Conservation (phyloP, 2,113 vertebrate genomes). For the Octodon degus region DNA sequence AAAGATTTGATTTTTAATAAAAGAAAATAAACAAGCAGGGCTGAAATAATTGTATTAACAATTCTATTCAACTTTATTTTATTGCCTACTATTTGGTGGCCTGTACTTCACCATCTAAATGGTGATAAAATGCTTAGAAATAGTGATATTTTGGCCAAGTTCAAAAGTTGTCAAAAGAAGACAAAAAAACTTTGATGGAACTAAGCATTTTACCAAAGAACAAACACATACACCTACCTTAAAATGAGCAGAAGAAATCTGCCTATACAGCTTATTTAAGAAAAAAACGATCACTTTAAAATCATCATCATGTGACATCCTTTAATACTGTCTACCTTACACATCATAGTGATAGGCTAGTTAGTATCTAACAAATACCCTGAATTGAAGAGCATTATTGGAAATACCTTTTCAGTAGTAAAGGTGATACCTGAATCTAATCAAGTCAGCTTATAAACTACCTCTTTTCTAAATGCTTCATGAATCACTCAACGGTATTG, state of each 20-base stretch:
- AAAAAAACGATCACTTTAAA: not conserved
- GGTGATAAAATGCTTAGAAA: not conserved
- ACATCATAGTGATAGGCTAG: not conserved
- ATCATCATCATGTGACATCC: slow-evolving; percentile 40
- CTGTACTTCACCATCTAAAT: not conserved
- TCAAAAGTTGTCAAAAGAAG: slow-evolving; percentile 51
- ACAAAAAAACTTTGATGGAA: slow-evolving; percentile 2
- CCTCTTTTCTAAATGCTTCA: slow-evolving; percentile 46
- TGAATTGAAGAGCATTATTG: slow-evolving; percentile 11
- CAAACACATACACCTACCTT: not conserved
- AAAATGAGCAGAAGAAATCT: not conserved
- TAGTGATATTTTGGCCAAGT: slow-evolving; percentile 30
- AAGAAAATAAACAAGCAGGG: slow-evolving; percentile 5
- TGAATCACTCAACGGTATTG: not conserved
- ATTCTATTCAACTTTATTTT: slow-evolving; percentile 11
- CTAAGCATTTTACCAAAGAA: slow-evolving; percentile 50
- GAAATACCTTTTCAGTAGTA: slow-evolving; percentile 36
- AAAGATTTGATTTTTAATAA: slow-evolving; percentile 13
- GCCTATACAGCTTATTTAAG: not conserved
- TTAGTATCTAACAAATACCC: not conserved
- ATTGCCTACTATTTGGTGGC: not conserved
- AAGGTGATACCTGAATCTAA: slow-evolving; percentile 23
- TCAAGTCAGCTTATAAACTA: slow-evolving; percentile 34
- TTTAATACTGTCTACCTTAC: not conserved
- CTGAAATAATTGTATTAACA: slow-evolving; percentile 38